phyloP scores from a whole-genome alignment of 2,888 invertebrate genomes.

The Sphaeridia pumilis region DNA sequence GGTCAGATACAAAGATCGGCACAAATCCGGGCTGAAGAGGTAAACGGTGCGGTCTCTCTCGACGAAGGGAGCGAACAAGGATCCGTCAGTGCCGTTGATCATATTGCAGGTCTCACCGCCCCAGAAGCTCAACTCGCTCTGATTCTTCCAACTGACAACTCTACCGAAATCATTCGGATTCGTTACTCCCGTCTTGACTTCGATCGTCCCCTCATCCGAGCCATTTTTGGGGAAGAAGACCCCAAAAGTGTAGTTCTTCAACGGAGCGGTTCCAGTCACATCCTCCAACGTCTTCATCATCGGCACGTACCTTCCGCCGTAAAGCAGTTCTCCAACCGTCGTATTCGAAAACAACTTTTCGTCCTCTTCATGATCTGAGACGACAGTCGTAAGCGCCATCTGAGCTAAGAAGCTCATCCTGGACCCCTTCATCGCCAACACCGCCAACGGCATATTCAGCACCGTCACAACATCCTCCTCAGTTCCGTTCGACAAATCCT shows the following conservation, averaged over 20 bases:
- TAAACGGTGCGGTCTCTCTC: constrained; percentile 37
- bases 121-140: constrained; percentile 16
- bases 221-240: constrained; percentile 18
- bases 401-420: constrained; percentile 1
- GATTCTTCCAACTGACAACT: constrained; percentile 15
- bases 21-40: constrained; percentile 39
- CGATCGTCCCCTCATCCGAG: constrained; percentile 15
- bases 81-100: constrained; percentile 41
- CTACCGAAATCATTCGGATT: constrained; percentile 10
- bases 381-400: background rate
- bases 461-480: constrained; percentile 24
- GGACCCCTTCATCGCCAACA: constrained; percentile 9
- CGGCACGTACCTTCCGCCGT: constrained; percentile 19
- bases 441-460: constrained; percentile 30
- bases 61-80: constrained; percentile 39
- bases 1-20: constrained; percentile 32
- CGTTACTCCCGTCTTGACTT: constrained; percentile 16
- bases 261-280: constrained; percentile 2
- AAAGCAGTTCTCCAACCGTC: constrained; percentile 21
- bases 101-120: constrained; percentile 36
- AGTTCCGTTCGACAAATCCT: constrained; percentile 20
- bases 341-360: constrained; percentile 18
- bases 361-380: constrained; percentile 10
- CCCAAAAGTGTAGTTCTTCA: constrained; percentile 21
- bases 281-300: constrained; percentile 21